phyloP scores from a whole-genome alignment of 2,888 invertebrate genomes.

The Agrochola macilenta region DNA sequence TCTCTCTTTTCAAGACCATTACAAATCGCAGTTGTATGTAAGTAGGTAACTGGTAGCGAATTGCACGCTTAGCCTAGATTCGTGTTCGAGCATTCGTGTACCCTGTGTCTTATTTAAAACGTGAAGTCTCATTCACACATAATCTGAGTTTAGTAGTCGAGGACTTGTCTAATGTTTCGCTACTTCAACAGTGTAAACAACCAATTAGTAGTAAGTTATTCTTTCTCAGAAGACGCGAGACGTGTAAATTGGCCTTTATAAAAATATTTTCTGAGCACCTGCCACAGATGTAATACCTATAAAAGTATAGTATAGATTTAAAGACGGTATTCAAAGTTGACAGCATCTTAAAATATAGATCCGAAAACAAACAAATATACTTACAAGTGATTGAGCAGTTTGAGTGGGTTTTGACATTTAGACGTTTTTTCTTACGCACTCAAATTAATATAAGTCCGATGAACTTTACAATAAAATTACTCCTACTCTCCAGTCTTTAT shows the following conservation, averaged over 20 bases:
- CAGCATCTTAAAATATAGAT: background rate
- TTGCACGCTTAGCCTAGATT: slow-evolving; percentile 48
- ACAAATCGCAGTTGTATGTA: slow-evolving; percentile 26
- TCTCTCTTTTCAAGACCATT: slow-evolving; percentile 22
- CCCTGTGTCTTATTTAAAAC: slow-evolving; percentile 19
- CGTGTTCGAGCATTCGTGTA: slow-evolving; percentile 16
- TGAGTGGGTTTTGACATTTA: background rate
- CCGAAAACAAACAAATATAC: background rate
- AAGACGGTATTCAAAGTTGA: background rate
- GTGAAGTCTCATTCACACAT: background rate
- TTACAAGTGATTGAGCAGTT: background rate
- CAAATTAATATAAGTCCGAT: slow-evolving; percentile 11
- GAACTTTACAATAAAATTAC: slow-evolving; percentile 3
- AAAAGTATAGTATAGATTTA: background rate
- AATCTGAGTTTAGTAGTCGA: slow-evolving; percentile 12
- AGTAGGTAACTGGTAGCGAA: slow-evolving; percentile 30
- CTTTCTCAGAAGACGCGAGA: background rate
- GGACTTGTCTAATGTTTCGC: background rate
- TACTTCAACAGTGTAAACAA: slow-evolving; percentile 28
- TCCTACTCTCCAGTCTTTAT: background rate
- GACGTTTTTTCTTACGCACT: background rate
- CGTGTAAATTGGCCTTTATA: slow-evolving; percentile 19
- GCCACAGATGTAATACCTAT: too few species aligned
- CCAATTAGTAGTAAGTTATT: slow-evolving; percentile 11
- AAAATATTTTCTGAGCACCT: slow-evolving; percentile 13